Conservation (phyloP, 2,888 invertebrate species). For the Drosophila conformis region DNA sequence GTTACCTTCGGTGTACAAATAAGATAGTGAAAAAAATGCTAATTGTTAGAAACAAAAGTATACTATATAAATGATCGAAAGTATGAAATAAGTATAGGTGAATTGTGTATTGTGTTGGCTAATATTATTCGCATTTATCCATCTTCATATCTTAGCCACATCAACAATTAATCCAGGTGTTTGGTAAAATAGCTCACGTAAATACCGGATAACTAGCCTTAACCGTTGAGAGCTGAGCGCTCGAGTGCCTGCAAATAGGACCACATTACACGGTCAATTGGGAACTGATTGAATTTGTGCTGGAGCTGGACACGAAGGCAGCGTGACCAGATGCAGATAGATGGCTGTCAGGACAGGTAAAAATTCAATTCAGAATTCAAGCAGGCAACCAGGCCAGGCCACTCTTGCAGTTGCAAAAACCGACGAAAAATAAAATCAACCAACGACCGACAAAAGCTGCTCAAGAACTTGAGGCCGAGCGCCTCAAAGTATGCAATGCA, state of each 20-base stretch:
- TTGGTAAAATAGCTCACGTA: slow-evolving; percentile 43
- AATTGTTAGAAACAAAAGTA: not conserved
- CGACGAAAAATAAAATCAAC: slow-evolving; percentile 11
- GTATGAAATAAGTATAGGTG: not conserved
- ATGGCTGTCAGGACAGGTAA: slow-evolving; percentile 39
- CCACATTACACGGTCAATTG: slow-evolving; percentile 75
- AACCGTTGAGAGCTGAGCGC: slow-evolving; percentile 27
- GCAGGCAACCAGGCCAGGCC: slow-evolving; percentile 1
- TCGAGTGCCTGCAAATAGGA: slow-evolving; percentile 21
- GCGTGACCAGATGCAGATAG: slow-evolving; percentile 41
- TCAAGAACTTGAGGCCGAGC: slow-evolving; percentile 28
- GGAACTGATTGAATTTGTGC: slow-evolving; percentile 70
- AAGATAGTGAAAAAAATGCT: too few relatives aligned
- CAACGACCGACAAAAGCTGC: slow-evolving; percentile 9
- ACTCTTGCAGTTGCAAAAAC: not conserved
- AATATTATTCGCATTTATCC: not conserved
- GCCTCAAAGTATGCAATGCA: slow-evolving; percentile 45
- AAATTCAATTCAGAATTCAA: slow-evolving; percentile 34
- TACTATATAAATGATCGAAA: too few relatives aligned
- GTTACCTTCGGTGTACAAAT: not conserved
- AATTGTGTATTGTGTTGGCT: not conserved
- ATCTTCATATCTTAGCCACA: not conserved
- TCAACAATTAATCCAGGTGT: not conserved
- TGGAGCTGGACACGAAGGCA: slow-evolving; percentile 32
- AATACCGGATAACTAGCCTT: slow-evolving; percentile 50